phyloP scores from a whole-genome alignment of 1,140 invertebrate genomes.

The Samia ricini region DNA sequence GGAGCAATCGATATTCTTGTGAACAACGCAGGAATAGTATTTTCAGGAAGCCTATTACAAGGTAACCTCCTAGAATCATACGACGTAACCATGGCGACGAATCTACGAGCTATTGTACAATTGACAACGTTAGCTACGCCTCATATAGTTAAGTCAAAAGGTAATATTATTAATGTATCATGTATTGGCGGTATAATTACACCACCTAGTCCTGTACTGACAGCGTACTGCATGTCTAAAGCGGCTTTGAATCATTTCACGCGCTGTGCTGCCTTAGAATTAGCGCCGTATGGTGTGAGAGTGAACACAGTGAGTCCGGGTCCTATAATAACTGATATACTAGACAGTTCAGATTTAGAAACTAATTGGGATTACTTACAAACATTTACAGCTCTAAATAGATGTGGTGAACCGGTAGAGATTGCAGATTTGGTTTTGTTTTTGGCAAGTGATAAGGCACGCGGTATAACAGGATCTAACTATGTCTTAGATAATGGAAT shows the following conservation, averaged over 20 bases:
- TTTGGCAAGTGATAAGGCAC: no score
- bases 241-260: slow-evolving; percentile 84
- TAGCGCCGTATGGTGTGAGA: slow-evolving; percentile 82
- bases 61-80: not conserved
- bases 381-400: slow-evolving; percentile 1
- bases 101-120: not conserved
- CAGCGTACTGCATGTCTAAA: slow-evolving; percentile 82
- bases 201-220: slow-evolving; percentile 40
- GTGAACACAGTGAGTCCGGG: slow-evolving; percentile 86
- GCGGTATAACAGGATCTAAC: slow-evolving; percentile 82
- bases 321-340: slow-evolving; percentile 80
- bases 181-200: slow-evolving; percentile 71
- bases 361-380: not conserved
- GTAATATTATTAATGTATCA: slow-evolving; percentile 62
- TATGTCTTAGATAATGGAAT: slow-evolving; percentile 19
- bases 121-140: slow-evolving; percentile 6
- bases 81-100: not conserved
- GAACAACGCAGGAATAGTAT: slow-evolving; percentile 4
- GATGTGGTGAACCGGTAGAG: slow-evolving; percentile 29
- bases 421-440: no score
- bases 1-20: slow-evolving; percentile 5
- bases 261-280: slow-evolving; percentile 80
- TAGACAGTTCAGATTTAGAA: slow-evolving; percentile 48
- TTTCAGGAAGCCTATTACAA: no score
- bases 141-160: slow-evolving; percentile 61